Conservation (phyloP, 2,888 invertebrate genomes). For the Cyrtodaria siliqua region DNA sequence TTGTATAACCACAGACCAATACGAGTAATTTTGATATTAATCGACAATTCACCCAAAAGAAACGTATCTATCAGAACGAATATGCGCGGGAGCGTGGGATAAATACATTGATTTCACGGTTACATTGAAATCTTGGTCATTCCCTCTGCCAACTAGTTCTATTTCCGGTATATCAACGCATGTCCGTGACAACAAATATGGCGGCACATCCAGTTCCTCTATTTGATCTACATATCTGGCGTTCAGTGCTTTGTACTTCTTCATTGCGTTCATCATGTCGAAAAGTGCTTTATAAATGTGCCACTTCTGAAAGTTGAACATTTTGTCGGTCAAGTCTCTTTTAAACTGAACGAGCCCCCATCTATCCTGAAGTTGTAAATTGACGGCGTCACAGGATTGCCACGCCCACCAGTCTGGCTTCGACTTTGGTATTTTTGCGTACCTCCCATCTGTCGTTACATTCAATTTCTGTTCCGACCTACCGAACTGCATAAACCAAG, state of each 20-base stretch:
- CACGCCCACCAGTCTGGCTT: conserved; percentile 45
- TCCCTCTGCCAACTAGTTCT: conserved; percentile 58
- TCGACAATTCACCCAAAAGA: conserved; percentile 15
- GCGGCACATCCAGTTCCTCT: conserved; percentile 64
- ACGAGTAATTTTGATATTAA: too few species aligned
- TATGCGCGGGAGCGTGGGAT: conserved; percentile 22
- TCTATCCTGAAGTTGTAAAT: conserved; percentile 47
- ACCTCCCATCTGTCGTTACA: conserved; percentile 5
- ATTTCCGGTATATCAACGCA: conserved; percentile 66
- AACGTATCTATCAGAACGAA: conserved; percentile 45
- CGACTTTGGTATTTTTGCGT: background rate
- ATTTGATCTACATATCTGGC: conserved; percentile 65
- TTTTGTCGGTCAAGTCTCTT: conserved; percentile 15
- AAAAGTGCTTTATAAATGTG: conserved; percentile 66
- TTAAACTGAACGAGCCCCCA: conserved; percentile 76
- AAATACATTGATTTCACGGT: conserved; percentile 23
- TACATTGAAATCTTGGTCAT: conserved; percentile 22
- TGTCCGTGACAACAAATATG: conserved; percentile 65
- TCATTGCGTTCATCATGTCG: conserved; percentile 60
- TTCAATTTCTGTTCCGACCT: conserved; percentile 29
- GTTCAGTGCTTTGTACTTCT: conserved; percentile 70
- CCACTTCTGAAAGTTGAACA: conserved; percentile 52
- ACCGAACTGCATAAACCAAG: conserved; percentile 58
- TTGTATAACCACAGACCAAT: too few species aligned
- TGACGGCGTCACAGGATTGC: conserved; percentile 47